A percentile compares a stretch with the other conserved stretches of the same genome.
These are phyloP conservation scores for Tadarida brasiliensis DNA, from an alignment of 2,797 vertebrate genomes.

Conservation along the genomic window DNA sequence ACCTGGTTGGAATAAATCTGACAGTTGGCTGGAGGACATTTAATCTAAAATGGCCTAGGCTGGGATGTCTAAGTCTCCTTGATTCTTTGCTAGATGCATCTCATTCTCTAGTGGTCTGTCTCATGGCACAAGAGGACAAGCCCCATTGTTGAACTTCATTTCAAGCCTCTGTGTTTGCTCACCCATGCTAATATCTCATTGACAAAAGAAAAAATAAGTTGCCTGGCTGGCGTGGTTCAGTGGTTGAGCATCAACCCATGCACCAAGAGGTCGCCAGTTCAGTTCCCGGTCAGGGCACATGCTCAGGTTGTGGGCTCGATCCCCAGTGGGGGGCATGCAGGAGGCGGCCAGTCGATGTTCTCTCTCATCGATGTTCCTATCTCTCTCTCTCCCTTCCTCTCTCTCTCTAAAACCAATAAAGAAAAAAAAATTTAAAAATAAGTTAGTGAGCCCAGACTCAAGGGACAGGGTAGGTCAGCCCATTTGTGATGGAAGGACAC, in stretches of 20 bases:
- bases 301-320: no score
- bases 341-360: no score
- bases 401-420: no score
- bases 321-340: no score
- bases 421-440: background rate
- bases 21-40: background rate
- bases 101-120: background rate
- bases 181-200: conserved; percentile 14
- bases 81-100: background rate
- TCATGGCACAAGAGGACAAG: background rate
- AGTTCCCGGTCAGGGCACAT: no score
- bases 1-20: background rate
- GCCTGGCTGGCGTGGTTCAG: no score
- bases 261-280: no score
- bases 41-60: conserved; percentile 5
- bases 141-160: background rate
- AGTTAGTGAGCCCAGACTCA: background rate
- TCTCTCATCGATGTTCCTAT: no score
- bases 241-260: no score
- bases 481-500: background rate
- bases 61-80: background rate
- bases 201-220: background rate
- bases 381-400: no score
- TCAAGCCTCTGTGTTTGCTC: background rate
- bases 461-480: background rate